Evolutionary conservation across 2,113 vertebrate genomes (phyloP).

Genomic region (Misgurnus mizolepis): DNA sequence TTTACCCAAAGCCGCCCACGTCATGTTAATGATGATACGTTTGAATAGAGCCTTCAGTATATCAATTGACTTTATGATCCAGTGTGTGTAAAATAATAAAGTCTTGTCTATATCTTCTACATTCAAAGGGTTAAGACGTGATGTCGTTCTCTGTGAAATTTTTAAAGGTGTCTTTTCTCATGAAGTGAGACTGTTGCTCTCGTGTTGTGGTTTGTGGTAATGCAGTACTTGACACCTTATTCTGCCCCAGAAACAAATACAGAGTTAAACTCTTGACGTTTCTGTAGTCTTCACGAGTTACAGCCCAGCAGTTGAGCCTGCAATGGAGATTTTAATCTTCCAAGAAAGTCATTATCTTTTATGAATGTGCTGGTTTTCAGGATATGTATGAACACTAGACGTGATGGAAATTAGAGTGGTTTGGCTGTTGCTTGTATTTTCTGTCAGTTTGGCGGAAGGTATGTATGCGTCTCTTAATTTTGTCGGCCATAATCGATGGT

Average conservation of each 20-base stretch:
- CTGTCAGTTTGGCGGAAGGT: slow-evolving; percentile 42
- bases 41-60: background rate
- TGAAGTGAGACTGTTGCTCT: slow-evolving; percentile 33
- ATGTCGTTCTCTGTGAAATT: background rate
- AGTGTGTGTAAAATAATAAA: background rate
- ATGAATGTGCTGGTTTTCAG: background rate
- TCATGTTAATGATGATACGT: background rate
- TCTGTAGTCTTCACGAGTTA: background rate
- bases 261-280: slow-evolving; percentile 21
- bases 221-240: slow-evolving; percentile 23
- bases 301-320: background rate
- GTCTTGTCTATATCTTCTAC: background rate
- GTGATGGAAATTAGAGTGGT: slow-evolving; percentile 37
- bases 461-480: background rate
- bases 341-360: background rate
- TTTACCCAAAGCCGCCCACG: background rate
- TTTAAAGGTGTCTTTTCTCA: slow-evolving; percentile 11
- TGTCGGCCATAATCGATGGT: background rate
- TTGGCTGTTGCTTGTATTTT: slow-evolving; percentile 27
- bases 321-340: background rate
- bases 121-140: background rate
- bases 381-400: background rate
- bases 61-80: background rate
- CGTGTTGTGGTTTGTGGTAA: slow-evolving; percentile 57
- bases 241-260: slow-evolving; percentile 16